phyloP scores from a whole-genome alignment of 2,113 vertebrate species.

The Grallaria varia region DNA sequence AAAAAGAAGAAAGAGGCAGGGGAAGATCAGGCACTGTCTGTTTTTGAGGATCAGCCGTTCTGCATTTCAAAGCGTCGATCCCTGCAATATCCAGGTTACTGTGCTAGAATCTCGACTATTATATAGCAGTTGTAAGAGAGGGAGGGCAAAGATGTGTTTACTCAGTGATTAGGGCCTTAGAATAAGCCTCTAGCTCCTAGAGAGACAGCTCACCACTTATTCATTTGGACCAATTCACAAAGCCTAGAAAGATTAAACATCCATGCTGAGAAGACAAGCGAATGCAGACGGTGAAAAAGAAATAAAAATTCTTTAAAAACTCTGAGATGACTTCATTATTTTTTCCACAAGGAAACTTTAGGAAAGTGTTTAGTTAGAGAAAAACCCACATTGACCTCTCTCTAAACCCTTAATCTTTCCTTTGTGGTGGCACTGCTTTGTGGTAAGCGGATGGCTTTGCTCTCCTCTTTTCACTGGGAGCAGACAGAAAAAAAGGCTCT shows the following conservation, averaged over 20 bases:
- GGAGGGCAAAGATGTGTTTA: constrained; percentile 99
- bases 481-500: constrained; percentile 75
- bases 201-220: constrained; percentile 96
- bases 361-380: constrained; percentile 89
- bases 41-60: constrained; percentile 81
- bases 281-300: constrained; percentile 92
- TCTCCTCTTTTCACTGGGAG: constrained; percentile 79
- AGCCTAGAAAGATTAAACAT: constrained; percentile 99
- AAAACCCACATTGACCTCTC: constrained; percentile 88
- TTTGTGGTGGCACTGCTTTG: constrained; percentile 85
- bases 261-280: constrained; percentile 99
- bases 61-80: constrained; percentile 85
- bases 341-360: constrained; percentile 88
- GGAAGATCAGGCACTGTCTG: constrained; percentile 83
- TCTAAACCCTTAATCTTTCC: constrained; percentile 87
- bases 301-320: constrained; percentile 92
- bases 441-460: constrained; percentile 83
- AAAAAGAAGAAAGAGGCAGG: constrained; percentile 81
- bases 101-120: constrained; percentile 90
- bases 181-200: constrained; percentile 98
- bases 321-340: constrained; percentile 87
- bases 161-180: constrained; percentile 99
- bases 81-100: constrained; percentile 90
- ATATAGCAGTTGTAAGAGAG: constrained; percentile 90
- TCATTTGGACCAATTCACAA: constrained; percentile 97